Conservation (phyloP, 2,888 invertebrate genomes). For the Escarpia spicata region DNA sequence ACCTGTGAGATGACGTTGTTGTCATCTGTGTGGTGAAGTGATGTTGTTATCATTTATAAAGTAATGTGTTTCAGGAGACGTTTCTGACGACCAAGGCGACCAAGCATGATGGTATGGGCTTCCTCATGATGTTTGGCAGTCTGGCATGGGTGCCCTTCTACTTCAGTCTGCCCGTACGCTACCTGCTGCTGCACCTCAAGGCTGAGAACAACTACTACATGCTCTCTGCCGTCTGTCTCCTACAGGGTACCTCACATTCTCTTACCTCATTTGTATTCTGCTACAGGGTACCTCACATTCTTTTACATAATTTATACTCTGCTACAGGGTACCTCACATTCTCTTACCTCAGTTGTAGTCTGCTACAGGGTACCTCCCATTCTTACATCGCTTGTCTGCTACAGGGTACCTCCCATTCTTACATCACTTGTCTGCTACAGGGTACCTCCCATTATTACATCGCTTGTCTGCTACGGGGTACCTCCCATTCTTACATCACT, state of each 20-base stretch:
- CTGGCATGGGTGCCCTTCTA: not conserved
- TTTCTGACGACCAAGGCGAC: not conserved
- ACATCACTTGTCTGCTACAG: not conserved
- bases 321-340: no score
- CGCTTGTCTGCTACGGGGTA: not conserved
- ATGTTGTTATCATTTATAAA: not conserved
- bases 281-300: no score
- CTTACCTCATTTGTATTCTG: no score
- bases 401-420: no score
- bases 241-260: not conserved
- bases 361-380: no score
- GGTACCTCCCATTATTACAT: not conserved
- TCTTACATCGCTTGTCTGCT: no score
- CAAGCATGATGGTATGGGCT: not conserved
- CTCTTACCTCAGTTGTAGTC: no score
- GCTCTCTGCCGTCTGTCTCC: not conserved
- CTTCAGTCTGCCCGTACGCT: not conserved
- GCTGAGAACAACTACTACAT: not conserved
- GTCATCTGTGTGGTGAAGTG: not conserved
- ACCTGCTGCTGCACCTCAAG: not conserved
- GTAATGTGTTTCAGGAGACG: not conserved
- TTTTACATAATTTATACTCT: no score
- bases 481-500: no score
- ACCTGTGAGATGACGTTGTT: not conserved
- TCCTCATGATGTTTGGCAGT: not conserved